Conservation (phyloP, 2,888 invertebrate genomes). For the Rhingia campestris region DNA sequence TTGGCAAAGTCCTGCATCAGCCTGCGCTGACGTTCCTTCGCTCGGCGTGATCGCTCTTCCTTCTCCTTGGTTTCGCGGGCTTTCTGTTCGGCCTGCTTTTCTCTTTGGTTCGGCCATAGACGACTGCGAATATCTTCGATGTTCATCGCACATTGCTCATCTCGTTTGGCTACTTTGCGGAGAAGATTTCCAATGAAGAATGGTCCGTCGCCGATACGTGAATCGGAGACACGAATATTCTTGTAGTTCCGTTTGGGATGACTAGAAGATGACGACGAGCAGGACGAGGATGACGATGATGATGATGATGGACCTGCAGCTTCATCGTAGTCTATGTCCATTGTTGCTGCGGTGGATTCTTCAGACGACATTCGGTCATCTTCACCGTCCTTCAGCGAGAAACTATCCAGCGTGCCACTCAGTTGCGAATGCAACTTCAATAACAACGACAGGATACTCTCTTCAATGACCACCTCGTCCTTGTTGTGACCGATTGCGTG, state of each 20-base stretch:
- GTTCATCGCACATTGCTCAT: constrained; percentile 87
- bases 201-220: constrained; percentile 91
- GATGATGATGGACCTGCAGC: constrained; percentile 78
- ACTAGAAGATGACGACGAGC: constrained; percentile 61
- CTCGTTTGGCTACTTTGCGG: constrained; percentile 88
- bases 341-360: constrained; percentile 70
- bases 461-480: constrained; percentile 87
- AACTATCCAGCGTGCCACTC: constrained; percentile 92
- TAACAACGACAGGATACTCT: constrained; percentile 94
- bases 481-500: constrained; percentile 83
- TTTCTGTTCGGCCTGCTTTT: constrained; percentile 89
- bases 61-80: constrained; percentile 87
- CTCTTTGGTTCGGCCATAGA: constrained; percentile 92
- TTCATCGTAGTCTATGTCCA: constrained; percentile 81
- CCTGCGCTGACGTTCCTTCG: constrained; percentile 94
- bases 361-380: constrained; percentile 56
- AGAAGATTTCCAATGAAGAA: constrained; percentile 92
- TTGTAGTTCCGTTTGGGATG: constrained; percentile 75
- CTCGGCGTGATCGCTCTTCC: constrained; percentile 91
- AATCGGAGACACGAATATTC: constrained; percentile 81
- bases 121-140: constrained; percentile 88
- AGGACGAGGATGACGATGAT: constrained; percentile 48
- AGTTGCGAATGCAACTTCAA: constrained; percentile 95
- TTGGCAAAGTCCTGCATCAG: constrained; percentile 96
- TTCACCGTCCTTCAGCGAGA: constrained; percentile 85